phyloP scores from a whole-genome alignment of 2,888 invertebrate species.

The Tipula helvola region DNA sequence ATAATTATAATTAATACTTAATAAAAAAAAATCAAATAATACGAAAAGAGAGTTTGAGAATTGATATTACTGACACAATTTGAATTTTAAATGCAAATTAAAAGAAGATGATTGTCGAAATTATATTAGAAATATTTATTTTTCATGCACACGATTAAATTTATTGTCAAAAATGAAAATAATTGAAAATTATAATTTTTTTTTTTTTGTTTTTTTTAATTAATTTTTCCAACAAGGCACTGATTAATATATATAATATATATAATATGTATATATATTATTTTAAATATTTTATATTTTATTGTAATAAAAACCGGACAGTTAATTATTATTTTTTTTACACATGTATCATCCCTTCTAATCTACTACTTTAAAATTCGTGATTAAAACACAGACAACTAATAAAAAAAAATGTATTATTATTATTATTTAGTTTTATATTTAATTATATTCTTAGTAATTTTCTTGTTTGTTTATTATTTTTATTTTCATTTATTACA shows the following conservation, averaged over 20 bases:
- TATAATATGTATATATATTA: neutral
- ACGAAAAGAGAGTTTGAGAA: neutral
- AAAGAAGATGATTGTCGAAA: neutral
- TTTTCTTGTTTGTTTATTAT: neutral
- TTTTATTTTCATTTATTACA: neutral
- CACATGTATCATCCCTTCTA: neutral
- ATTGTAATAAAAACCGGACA: neutral
- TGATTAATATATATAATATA: neutral
- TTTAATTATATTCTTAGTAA: neutral
- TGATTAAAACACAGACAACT: constrained; percentile 7
- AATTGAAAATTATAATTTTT: neutral
- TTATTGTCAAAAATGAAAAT: neutral
- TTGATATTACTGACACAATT: neutral
- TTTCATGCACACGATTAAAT: neutral
- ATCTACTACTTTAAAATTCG: constrained; percentile 7
- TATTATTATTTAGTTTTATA: neutral
- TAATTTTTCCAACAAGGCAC: neutral
- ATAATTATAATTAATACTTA: neutral
- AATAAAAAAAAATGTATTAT: neutral
- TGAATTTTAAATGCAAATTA: neutral
- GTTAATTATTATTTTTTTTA: neutral
- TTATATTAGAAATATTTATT: neutral
- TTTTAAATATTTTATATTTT: neutral
- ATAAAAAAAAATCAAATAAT: neutral
- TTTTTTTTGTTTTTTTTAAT: neutral